phyloP scores from a whole-genome alignment of 2,797 vertebrate species.

The Spinus olivaceus region DNA sequence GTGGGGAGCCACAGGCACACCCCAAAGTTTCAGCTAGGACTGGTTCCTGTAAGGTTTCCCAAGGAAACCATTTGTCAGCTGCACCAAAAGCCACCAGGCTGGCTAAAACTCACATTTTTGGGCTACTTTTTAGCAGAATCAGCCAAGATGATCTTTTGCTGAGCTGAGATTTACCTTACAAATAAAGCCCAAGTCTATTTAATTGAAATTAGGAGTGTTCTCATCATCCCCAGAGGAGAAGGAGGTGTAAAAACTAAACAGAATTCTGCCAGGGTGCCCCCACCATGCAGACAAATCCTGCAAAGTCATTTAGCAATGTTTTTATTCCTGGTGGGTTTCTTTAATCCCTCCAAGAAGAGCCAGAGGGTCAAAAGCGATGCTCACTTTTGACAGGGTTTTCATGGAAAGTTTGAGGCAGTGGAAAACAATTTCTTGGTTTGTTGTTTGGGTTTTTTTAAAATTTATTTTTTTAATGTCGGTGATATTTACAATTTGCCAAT shows the following conservation, averaged over 20 bases:
- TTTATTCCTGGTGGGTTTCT: slow-evolving; percentile 2
- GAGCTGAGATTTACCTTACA: neutral
- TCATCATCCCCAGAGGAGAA: neutral
- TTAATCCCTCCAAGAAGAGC: neutral
- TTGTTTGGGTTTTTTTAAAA: neutral
- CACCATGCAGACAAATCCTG: neutral
- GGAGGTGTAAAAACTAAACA: neutral
- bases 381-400: slow-evolving; percentile 2
- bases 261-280: neutral
- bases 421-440: slow-evolving; percentile 38
- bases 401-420: slow-evolving; percentile 66
- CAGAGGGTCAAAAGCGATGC: neutral
- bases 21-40: fast-evolving
- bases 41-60: fast-evolving
- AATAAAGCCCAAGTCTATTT: neutral
- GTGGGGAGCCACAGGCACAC: neutral
- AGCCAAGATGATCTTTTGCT: neutral
- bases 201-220: neutral
- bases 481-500: slow-evolving; percentile 60
- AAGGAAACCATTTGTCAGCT: neutral
- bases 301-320: neutral
- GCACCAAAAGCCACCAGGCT: neutral
- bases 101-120: fast-evolving
- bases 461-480: neutral
- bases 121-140: neutral